Base-by-base conservation (phyloP, 2,113 vertebrate species). In the Xiphophorus couchianus region DNA sequence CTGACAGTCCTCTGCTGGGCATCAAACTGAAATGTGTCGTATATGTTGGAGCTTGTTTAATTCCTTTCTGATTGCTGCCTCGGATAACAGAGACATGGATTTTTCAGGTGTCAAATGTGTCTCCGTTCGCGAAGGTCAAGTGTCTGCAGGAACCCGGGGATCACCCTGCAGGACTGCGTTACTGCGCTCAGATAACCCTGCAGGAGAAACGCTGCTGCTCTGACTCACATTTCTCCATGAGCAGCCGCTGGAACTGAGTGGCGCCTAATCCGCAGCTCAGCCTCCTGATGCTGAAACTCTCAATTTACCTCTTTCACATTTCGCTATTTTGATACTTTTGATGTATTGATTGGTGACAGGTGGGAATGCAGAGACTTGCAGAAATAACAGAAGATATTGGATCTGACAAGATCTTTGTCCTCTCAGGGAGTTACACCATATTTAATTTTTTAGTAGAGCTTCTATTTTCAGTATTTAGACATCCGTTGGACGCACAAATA, bases 181-280 rank as follows among this genome's bases (percentile, higher is more conserved):
- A 29, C 82, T 44, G 30, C n/a, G 63, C 69, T 48, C 64, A 76
- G 68, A 80, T 82, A 91, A 89, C 88, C 87, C 86, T n/a, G 64
- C 77, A 76, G 77, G 83, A 69, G 62, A 69, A 60, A 68, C 7
- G 37, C 31, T 3, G 44, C 69, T 69, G 44, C 44, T 28, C 75
- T 69, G 80, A 81, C 61, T 80, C 83, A 33, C 71, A 71, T 83
- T 84, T 75, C 58, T 31, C 30, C 78, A 61, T 9, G 39, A 54
- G 31, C 63, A 63, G 77, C 42, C 22, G 63, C 66, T 65, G 66
- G 71, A 81, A 66, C 15, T 88, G 83, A 90, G 81, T 82, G 68
- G 77, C 74, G 69, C 35, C 39, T 84, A 87, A 91, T 90, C 87
- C 83, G 85, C 75, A 3, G 54, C 80, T 85, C 78, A n/a, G 65